phyloP scores from a whole-genome alignment of 1,140 invertebrate species.

The Homarus americanus region DNA sequence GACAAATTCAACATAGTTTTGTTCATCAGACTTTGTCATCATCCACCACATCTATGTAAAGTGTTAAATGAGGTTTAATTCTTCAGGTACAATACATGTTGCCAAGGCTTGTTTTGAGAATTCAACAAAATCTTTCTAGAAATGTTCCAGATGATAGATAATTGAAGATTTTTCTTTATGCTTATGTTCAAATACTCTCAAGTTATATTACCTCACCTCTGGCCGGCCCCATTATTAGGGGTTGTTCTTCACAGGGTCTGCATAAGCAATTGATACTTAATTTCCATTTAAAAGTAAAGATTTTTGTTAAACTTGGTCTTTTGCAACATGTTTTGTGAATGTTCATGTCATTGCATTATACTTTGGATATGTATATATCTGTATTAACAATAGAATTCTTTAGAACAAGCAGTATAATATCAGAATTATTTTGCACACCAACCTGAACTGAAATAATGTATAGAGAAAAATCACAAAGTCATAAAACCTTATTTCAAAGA shows the following conservation, averaged over 20 bases:
- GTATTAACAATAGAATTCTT: neutral
- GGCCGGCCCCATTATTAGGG: neutral
- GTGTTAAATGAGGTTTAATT: neutral
- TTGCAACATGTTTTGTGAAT: neutral
- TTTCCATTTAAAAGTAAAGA: neutral
- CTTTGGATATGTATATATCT: neutral
- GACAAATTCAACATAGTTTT: neutral
- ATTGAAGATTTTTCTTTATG: neutral
- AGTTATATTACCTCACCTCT: neutral
- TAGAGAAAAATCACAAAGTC: neutral
- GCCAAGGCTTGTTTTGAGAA: no score
- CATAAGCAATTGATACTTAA: neutral
- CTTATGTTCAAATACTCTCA: neutral
- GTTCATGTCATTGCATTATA: neutral
- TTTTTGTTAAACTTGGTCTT: no score
- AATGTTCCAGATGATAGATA: no score
- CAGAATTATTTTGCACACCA: no score
- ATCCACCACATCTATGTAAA: neutral
- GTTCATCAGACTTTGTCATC: neutral
- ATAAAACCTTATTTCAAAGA: neutral
- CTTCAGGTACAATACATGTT: no score
- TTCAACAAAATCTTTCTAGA: no score
- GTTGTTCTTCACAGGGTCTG: constrained; percentile 4
- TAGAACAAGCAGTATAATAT: no score
- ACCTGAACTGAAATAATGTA: neutral